phyloP scores from a whole-genome alignment of 2,113 vertebrate genomes.

The Gallinago undulata region DNA sequence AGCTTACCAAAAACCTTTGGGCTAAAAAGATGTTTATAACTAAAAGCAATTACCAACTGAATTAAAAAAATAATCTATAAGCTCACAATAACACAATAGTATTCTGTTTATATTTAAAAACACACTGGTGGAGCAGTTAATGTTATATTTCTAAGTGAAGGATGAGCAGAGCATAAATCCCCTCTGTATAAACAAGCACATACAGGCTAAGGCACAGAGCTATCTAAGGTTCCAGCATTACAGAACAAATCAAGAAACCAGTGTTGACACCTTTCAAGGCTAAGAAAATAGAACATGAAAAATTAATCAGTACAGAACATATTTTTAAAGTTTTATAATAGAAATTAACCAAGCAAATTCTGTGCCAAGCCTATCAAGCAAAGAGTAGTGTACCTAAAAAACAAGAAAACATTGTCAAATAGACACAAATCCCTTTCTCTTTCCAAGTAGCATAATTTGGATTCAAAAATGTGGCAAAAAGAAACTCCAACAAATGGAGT shows the following conservation, averaged over 20 bases:
- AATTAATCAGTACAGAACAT: not conserved
- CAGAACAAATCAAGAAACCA: not conserved
- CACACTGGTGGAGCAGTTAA: not conserved
- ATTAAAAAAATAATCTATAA: not conserved
- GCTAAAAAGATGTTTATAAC: not conserved
- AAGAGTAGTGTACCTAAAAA: not conserved
- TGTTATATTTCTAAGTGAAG: not conserved
- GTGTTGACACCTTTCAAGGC: not conserved
- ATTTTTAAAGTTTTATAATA: not conserved
- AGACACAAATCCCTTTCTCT: not conserved
- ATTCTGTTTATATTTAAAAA: not conserved
- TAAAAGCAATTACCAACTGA: not conserved
- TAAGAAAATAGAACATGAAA: not conserved
- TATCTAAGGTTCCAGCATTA: not conserved
- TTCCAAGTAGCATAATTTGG: not conserved
- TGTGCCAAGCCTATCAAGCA: not conserved
- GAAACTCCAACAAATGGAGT: not conserved
- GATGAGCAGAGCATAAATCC: not conserved
- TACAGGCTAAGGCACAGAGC: not conserved
- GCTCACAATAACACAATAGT: not conserved
- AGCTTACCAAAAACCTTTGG: not conserved
- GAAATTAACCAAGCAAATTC: not conserved
- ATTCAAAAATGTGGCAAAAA: not conserved
- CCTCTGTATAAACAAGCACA: not conserved
- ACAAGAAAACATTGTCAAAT: not conserved